Conservation (phyloP, 2,888 invertebrate species). For the Drosophila emarginata region DNA sequence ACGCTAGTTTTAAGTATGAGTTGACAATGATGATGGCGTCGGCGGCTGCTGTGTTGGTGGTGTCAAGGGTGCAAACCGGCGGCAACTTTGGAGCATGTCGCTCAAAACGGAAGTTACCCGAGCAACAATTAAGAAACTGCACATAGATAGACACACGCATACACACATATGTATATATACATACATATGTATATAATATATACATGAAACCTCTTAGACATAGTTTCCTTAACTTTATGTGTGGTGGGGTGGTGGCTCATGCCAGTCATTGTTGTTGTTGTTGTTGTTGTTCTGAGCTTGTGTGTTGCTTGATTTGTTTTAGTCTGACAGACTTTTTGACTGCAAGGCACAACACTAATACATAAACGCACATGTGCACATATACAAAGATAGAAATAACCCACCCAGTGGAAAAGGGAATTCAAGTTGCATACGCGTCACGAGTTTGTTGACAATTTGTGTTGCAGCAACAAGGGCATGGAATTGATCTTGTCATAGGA, state of each 20-base stretch:
- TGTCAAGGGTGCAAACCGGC: slow-evolving; percentile 66
- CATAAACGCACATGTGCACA: neutral
- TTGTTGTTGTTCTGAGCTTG: slow-evolving; percentile 27
- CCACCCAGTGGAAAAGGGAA: slow-evolving; percentile 6
- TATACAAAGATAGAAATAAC: neutral
- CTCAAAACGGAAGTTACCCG: slow-evolving; percentile 59
- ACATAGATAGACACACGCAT: slow-evolving; percentile 9
- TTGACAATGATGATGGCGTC: neutral
- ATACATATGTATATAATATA: too few species aligned
- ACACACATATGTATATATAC: slow-evolving; percentile 21
- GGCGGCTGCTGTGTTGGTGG: slow-evolving; percentile 25
- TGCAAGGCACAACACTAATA: neutral
- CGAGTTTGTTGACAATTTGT: neutral
- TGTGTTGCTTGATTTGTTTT: slow-evolving; percentile 31
- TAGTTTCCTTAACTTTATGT: slow-evolving; percentile 21
- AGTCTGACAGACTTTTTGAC: slow-evolving; percentile 10
- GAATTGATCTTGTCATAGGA: too few species aligned
- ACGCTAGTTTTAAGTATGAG: slow-evolving; percentile 45
- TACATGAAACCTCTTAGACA: slow-evolving; percentile 28
- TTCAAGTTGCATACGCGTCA: neutral
- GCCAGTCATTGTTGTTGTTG: slow-evolving; percentile 39
- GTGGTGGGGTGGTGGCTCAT: neutral
- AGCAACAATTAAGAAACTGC: slow-evolving; percentile 44
- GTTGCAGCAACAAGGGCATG: neutral
- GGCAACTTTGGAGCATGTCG: slow-evolving; percentile 51